Evolutionary conservation across 2,888 invertebrate genomes (phyloP).

Genomic region (Chesias legatella): DNA sequence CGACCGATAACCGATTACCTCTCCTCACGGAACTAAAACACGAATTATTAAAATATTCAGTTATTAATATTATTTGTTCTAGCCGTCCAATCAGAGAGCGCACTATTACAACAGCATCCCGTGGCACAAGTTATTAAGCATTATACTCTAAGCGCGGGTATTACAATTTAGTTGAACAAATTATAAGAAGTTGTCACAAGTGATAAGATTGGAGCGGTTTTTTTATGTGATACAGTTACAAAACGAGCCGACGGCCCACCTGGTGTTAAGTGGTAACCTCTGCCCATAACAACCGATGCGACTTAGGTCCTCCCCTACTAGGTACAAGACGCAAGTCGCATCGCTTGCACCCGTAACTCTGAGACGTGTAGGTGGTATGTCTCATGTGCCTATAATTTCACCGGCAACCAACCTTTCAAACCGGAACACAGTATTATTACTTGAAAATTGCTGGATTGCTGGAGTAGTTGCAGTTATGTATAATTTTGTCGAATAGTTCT

Average conservation of each 20-base stretch:
- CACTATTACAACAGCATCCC: constrained; percentile 67
- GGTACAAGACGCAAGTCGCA: too few relatives aligned
- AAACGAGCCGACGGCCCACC: too few relatives aligned
- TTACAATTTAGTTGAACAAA: constrained; percentile 78
- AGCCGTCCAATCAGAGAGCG: constrained; percentile 46
- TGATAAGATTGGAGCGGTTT: constrained; percentile 19
- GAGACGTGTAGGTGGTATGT: too few relatives aligned
- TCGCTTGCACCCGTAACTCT: too few relatives aligned
- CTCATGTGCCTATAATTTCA: too few relatives aligned
- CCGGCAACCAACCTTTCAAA: too few relatives aligned
- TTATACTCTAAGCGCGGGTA: constrained; percentile 67
- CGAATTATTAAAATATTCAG: constrained; percentile 19
- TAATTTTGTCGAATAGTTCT: too few relatives aligned
- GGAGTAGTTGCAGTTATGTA: too few relatives aligned
- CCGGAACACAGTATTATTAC: too few relatives aligned
- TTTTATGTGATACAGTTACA: neutral
- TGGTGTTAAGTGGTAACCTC: constrained; percentile 17
- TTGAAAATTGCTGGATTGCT: too few relatives aligned
- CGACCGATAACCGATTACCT: constrained; percentile 4
- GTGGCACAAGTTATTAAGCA: constrained; percentile 72
- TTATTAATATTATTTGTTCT: constrained; percentile 61
- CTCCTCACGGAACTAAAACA: constrained; percentile 11
- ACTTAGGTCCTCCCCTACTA: too few relatives aligned
- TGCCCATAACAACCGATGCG: too few relatives aligned
- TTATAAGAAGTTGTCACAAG: constrained; percentile 50